phyloP scores from a whole-genome alignment of 64 coral and sea anemone genomes.

The Montipora cactus region DNA sequence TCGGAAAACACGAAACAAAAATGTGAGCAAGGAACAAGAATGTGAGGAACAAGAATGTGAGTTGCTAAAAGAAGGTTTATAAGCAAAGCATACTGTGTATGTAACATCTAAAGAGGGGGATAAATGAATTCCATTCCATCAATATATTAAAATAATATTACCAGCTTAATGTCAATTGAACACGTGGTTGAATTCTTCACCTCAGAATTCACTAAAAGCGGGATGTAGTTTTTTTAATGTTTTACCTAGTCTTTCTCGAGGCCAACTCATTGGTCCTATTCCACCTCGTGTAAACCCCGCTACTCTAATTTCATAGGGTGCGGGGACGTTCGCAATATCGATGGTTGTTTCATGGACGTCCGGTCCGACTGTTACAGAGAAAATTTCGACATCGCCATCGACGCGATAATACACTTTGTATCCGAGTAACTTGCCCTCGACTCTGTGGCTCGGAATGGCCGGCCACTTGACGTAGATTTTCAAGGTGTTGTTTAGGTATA shows the following conservation, averaged over 20 bases:
- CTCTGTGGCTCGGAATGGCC: background rate
- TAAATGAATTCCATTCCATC: too few relatives aligned
- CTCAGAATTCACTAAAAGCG: background rate
- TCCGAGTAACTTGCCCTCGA: background rate
- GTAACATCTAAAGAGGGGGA: too few relatives aligned
- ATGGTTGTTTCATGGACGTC: background rate
- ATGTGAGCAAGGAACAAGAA: too few relatives aligned
- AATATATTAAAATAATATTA: too few relatives aligned
- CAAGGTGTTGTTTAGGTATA: background rate
- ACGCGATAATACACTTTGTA: background rate
- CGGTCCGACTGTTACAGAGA: background rate
- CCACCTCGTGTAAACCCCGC: constrained; percentile 1
- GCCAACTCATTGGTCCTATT: background rate
- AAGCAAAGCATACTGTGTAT: too few relatives aligned
- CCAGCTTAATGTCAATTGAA: too few relatives aligned
- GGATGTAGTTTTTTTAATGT: background rate
- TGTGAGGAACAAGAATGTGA: too few relatives aligned
- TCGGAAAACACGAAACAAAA: too few relatives aligned
- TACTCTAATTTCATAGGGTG: background rate
- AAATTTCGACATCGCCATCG: background rate
- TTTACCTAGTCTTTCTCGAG: background rate
- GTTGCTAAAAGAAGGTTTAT: too few relatives aligned
- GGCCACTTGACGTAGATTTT: background rate
- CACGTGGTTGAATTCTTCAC: background rate
- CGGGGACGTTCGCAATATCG: background rate